phyloP scores from a whole-genome alignment of 2,888 invertebrate species.

The Hemicrepidius hirtus region DNA sequence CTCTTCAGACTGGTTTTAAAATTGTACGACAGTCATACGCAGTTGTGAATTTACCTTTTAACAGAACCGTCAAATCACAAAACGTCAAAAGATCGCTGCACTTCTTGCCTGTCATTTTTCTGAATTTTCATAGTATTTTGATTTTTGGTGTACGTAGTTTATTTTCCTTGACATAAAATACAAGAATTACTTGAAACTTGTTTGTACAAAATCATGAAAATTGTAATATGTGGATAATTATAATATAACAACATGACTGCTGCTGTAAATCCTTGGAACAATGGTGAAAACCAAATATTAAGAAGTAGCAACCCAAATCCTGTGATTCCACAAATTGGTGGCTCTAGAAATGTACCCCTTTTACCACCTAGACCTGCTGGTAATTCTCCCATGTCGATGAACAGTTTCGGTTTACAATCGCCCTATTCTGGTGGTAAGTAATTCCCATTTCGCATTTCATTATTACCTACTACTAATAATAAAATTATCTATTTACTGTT shows the following conservation, averaged over 20 bases:
- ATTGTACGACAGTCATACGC: no score
- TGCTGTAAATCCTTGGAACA: conserved; percentile 67
- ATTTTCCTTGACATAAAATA: no score
- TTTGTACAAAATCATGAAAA: background rate
- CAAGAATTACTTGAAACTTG: background rate
- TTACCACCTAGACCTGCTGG: conserved; percentile 68
- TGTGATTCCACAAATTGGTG: conserved; percentile 52
- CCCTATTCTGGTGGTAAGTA: conserved; percentile 58
- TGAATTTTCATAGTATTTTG: background rate
- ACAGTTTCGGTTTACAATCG: conserved; percentile 54
- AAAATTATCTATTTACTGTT: background rate
- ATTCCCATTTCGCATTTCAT: no score
- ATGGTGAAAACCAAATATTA: conserved; percentile 43
- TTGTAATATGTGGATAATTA: background rate
- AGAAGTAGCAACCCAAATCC: conserved; percentile 56
- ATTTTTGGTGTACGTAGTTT: no score
- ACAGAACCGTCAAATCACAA: no score
- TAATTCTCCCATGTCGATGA: conserved; percentile 51
- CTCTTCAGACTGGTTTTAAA: no score
- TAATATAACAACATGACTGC: conserved; percentile 62
- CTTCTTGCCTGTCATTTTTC: background rate
- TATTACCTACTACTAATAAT: background rate
- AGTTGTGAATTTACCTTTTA: no score
- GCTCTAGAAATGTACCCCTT: conserved; percentile 63
- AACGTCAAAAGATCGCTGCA: no score